Percentiles rank a stretch among this genome's conserved stretches.
Conservation (phyloP, 1,140 invertebrate genomes). For the Drosophila albomicans region DNA sequence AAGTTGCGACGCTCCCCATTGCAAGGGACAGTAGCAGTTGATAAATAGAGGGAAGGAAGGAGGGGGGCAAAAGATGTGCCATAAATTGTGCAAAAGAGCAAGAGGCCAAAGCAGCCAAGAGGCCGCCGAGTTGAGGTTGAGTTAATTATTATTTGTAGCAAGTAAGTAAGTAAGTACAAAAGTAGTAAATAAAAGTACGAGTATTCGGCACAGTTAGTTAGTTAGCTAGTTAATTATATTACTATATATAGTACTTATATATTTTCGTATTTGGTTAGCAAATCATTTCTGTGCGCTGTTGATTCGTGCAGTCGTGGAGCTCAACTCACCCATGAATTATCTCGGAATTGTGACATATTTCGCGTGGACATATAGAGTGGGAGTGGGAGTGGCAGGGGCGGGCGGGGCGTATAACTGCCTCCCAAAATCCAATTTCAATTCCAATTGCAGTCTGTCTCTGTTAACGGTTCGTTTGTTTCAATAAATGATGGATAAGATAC, state of each 20-base stretch:
- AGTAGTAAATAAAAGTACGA: neutral
- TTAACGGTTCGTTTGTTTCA: conserved; percentile 15
- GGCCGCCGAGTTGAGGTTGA: neutral
- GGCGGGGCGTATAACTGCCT: neutral
- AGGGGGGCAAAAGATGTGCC: conserved; percentile 14
- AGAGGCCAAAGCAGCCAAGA: neutral
- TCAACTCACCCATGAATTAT: conserved; percentile 85
- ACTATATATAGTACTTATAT: conserved; percentile 4
- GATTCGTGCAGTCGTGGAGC: neutral
- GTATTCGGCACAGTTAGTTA: conserved; percentile 27
- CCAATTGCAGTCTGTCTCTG: neutral
- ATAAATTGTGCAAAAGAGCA: conserved; percentile 43
- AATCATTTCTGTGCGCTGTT: too few species aligned
- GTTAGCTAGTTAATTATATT: conserved; percentile 18
- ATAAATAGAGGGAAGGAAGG: neutral
- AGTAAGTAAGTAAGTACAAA: too few species aligned
- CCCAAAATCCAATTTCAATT: neutral
- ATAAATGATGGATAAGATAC: conserved; percentile 25
- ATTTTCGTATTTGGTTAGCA: neutral
- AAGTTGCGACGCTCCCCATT: conserved; percentile 32
- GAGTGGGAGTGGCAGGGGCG: too few species aligned
- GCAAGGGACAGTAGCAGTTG: conserved; percentile 12
- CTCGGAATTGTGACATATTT: conserved; percentile 84
- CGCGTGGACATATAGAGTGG: conserved; percentile 28
- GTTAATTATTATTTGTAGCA: conserved; percentile 20